phyloP scores from a whole-genome alignment of 1,140 invertebrate species.

The Adelges cooleyi region DNA sequence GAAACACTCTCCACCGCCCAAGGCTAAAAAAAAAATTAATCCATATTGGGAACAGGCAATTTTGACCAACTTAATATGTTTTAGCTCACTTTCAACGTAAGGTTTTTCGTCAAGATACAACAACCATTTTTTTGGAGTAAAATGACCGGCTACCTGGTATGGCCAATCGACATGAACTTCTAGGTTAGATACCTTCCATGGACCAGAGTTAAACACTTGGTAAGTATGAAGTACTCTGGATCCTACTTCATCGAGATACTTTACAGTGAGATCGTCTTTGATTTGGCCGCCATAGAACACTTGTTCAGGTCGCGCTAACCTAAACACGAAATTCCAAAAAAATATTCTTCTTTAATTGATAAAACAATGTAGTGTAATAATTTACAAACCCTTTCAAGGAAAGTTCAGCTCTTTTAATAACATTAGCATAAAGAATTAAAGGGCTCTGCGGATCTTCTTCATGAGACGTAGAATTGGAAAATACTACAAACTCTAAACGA shows the following conservation, averaged over 20 bases:
- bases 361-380: background rate
- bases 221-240: slow-evolving; percentile 73
- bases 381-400: slow-evolving; percentile 58
- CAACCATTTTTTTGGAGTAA: slow-evolving; percentile 72
- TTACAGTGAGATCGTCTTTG: slow-evolving; percentile 69
- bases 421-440: slow-evolving; percentile 46
- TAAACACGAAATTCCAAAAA: slow-evolving; percentile 36
- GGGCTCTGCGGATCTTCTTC: slow-evolving; percentile 49
- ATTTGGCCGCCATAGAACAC: slow-evolving; percentile 77
- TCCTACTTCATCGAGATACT: slow-evolving; percentile 72
- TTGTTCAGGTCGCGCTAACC: slow-evolving; percentile 55
- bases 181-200: slow-evolving; percentile 65
- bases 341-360: too few relatives aligned
- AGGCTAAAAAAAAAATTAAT: slow-evolving; percentile 36
- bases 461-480: slow-evolving; percentile 77
- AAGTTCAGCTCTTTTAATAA: slow-evolving; percentile 72
- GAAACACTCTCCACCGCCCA: slow-evolving; percentile 50
- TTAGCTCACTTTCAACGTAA: slow-evolving; percentile 50
- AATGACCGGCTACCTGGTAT: slow-evolving; percentile 68
- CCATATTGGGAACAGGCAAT: background rate
- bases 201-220: slow-evolving; percentile 75
- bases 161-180: slow-evolving; percentile 81
- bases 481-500: slow-evolving; percentile 56
- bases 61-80: background rate
- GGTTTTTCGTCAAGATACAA: slow-evolving; percentile 76